phyloP scores from a whole-genome alignment of 2,888 invertebrate genomes.

The Teleiodes luculella region DNA sequence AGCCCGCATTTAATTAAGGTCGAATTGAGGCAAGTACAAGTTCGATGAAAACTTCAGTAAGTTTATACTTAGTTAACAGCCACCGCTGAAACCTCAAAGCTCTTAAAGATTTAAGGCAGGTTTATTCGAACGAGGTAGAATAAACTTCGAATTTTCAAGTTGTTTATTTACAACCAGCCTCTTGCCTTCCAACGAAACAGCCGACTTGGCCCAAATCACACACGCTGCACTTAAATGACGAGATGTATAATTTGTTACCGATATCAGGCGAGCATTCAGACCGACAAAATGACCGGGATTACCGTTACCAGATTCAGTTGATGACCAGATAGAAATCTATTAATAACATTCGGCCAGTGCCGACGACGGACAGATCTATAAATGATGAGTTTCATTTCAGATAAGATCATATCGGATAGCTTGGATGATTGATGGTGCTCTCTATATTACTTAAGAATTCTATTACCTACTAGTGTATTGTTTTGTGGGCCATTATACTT shows the following conservation, averaged over 20 bases:
- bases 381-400: conserved; percentile 78
- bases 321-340: conserved; percentile 76
- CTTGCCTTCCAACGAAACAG: not conserved
- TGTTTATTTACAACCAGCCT: conserved; percentile 9
- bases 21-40: not conserved
- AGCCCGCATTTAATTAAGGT: conserved; percentile 20
- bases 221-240: conserved; percentile 30
- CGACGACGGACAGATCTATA: conserved; percentile 73
- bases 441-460: conserved; percentile 68
- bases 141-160: conserved; percentile 6
- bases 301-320: conserved; percentile 71
- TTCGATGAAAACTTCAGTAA: not conserved
- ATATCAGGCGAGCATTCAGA: conserved; percentile 51
- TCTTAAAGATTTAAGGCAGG: conserved; percentile 1
- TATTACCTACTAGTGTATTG: conserved; percentile 67
- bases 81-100: not conserved
- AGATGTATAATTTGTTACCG: conserved; percentile 69
- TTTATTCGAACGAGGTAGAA: not conserved
- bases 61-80: not conserved
- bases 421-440: conserved; percentile 69
- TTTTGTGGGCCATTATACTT: conserved; percentile 66
- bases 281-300: conserved; percentile 63
- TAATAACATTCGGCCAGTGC: conserved; percentile 74
- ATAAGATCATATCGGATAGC: conserved; percentile 72
- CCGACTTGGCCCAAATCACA: not conserved